A percentile compares a stretch with the other conserved stretches of the same genome.
Evolutionary conservation across 2,888 invertebrate genomes (phyloP).

Genomic region (Drosophila niveifrons): DNA sequence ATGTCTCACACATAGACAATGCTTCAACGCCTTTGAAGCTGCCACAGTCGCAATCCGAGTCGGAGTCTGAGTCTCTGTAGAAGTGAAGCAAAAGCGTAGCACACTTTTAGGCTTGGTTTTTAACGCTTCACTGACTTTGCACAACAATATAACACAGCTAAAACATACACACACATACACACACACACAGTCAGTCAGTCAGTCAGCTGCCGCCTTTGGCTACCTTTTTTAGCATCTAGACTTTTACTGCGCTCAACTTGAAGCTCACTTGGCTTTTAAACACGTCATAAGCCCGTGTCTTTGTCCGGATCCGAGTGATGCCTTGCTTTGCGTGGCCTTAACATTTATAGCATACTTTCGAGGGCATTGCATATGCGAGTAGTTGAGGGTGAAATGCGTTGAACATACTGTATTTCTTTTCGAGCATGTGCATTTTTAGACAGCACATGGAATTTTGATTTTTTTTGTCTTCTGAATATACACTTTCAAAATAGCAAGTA

Average conservation of each 20-base stretch:
- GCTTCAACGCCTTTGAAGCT: conserved; percentile 37
- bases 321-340: conserved; percentile 42
- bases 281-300: conserved; percentile 51
- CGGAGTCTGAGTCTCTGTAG: neutral
- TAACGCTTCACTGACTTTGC: conserved; percentile 35
- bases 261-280: conserved; percentile 54
- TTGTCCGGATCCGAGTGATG: neutral
- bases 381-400: conserved; percentile 3
- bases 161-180: neutral
- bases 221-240: conserved; percentile 19
- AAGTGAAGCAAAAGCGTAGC: conserved; percentile 4
- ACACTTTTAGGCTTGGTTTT: conserved; percentile 38
- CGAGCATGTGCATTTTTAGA: neutral
- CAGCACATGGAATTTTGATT: neutral
- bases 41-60: conserved; percentile 12
- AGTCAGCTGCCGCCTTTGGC: neutral
- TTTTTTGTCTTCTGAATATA: too few species aligned
- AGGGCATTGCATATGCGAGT: conserved; percentile 28
- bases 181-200: neutral
- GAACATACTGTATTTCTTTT: neutral
- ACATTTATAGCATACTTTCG: conserved; percentile 72
- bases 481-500: too few species aligned
- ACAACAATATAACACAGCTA: conserved; percentile 1
- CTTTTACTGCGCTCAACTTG: conserved; percentile 38
- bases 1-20: neutral